Conservation (phyloP, 2,888 invertebrate species). For the Drepanosiphum platanoidis region DNA sequence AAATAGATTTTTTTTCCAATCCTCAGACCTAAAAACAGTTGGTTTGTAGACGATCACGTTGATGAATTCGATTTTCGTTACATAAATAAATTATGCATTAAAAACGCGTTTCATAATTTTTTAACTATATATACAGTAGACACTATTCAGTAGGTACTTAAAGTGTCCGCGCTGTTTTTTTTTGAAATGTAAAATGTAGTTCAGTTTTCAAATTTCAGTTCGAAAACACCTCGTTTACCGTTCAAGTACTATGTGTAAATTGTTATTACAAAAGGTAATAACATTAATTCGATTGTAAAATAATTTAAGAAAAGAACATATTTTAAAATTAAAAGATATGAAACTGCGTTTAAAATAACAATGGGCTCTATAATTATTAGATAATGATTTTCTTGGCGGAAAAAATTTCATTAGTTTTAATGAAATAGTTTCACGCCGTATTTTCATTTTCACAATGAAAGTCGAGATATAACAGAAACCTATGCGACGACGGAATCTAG, state of each 20-base stretch:
- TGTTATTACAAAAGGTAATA: no score
- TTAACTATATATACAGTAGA: background rate
- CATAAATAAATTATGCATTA: background rate
- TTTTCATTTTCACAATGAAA: constrained; percentile 3
- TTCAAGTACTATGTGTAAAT: no score
- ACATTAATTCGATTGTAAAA: no score
- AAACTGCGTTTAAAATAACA: background rate
- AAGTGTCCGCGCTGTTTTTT: no score
- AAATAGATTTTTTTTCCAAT: background rate
- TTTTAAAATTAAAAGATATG: no score
- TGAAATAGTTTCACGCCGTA: background rate
- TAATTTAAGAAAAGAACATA: no score
- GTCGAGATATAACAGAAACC: background rate
- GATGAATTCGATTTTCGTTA: background rate
- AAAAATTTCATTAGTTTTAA: background rate
- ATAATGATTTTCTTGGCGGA: background rate
- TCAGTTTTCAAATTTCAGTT: no score
- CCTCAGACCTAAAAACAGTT: background rate
- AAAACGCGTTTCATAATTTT: background rate
- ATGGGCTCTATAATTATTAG: background rate
- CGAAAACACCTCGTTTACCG: no score
- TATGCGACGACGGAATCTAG: background rate
- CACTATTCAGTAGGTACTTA: no score
- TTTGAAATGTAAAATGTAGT: no score
- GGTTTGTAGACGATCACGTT: background rate